Percentiles rank a stretch among this genome's conserved stretches.
These are phyloP conservation scores for Diachasma alloeum DNA, from an alignment of 1,140 invertebrate genomes.

Conservation along the genomic window DNA sequence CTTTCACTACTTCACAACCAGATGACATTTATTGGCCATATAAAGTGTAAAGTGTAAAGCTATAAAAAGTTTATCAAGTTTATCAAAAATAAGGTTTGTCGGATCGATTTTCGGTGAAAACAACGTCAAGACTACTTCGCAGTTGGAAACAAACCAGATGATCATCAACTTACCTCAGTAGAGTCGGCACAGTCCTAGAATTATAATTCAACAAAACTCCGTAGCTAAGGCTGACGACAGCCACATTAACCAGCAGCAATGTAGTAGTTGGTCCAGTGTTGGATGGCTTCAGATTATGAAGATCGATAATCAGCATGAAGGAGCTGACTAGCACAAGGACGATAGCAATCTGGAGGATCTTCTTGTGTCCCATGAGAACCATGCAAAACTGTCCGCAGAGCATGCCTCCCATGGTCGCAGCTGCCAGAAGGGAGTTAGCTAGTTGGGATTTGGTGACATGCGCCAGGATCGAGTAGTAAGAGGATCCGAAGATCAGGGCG, in stretches of 20 bases:
- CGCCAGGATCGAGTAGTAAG: conserved; percentile 26
- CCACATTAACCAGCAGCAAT: conserved; percentile 26
- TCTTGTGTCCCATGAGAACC: conserved; percentile 31
- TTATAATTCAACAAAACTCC: conserved; percentile 35
- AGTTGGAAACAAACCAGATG: no score
- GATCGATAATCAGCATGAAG: conserved; percentile 22
- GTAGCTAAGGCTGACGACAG: conserved; percentile 30
- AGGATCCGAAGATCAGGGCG: conserved; percentile 30
- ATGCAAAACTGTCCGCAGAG: conserved; percentile 30
- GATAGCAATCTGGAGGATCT: conserved; percentile 30
- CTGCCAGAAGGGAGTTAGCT: conserved; percentile 22
- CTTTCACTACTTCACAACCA: no score
- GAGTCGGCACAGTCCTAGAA: conserved; percentile 31
- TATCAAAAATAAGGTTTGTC: no score
- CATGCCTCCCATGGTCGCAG: conserved; percentile 23
- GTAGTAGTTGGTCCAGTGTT: conserved; percentile 29
- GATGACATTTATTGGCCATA: no score
- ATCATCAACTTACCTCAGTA: neutral
- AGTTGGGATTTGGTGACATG: conserved; percentile 26
- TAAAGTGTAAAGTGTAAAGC: no score
- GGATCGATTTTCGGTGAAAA: no score
- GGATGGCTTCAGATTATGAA: conserved; percentile 25
- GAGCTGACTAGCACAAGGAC: conserved; percentile 27
- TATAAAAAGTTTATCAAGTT: no score
- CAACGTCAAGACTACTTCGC: no score